Base-by-base conservation (phyloP, 2,797 vertebrate genomes). In the Malacoraja senta region DNA sequence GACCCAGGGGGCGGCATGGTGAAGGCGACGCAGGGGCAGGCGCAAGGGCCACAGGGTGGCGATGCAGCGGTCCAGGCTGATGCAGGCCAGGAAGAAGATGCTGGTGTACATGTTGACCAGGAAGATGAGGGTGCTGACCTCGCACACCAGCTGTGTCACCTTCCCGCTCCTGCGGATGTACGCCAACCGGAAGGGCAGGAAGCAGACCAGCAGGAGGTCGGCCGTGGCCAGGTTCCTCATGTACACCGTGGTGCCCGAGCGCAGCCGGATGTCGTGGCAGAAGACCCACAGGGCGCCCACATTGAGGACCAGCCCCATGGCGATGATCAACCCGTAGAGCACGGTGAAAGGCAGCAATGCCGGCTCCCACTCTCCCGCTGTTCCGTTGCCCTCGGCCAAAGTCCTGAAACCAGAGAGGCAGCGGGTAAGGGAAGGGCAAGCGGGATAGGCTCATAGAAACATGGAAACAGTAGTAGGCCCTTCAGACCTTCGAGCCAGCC, bases 141-240 rank as follows among this genome's bases (percentile, higher is more conserved):
- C 94, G 7, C 96, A 97, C 29, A 95, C 12, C 17, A 0, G 0
- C 65, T 58, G 93, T 0, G 29, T 2, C 0, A 53, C 44, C 4
- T 6, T 53, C 44, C 44, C 4, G 44, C 44, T 53, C 44, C 44
- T 3, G 44, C 0, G 71, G 29, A 96, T 94, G 93, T 96, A 93
- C 83, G 93, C 95, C 93, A 97, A 95, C 93, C 96, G 95, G 72
- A 96, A 9, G 0, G 97, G 97, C 88, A 97, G 94, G 0, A 96
- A 96, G 63, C 94, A 95, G 76, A 96, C 94, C 93, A 97, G 94
- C 71, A 97, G 88, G 1, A 97, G 58, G 83, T 97, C 97, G 0
- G 96, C 94, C 19, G 95, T 10, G 3, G 96, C 96, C 86, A 97
- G 95, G 93, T 97, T 96, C 93, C 95, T 96, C 97, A 97, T 97